Percentiles rank a stretch among this genome's conserved stretches.
Conservation (phyloP, 2,797 vertebrate species). For the Premnoplex brunnescens region DNA sequence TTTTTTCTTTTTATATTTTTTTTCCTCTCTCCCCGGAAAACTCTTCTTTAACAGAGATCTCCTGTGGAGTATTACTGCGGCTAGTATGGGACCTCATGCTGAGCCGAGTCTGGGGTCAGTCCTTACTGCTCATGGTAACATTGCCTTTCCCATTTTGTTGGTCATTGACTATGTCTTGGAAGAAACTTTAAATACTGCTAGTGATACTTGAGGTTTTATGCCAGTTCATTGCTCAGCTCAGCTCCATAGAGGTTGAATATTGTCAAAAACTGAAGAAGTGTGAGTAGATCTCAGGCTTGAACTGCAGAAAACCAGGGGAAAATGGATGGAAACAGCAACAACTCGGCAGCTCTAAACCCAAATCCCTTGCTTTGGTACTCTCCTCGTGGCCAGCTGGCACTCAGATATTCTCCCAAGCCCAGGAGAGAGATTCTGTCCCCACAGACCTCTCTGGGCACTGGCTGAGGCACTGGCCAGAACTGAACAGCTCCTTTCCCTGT, state of each 20-base stretch:
- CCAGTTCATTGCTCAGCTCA: background rate
- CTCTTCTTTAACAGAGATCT: constrained; percentile 32
- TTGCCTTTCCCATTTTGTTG: background rate
- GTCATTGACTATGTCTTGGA: background rate
- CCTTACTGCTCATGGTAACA: background rate
- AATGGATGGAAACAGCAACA: background rate
- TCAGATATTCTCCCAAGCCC: background rate
- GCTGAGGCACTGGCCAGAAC: background rate
- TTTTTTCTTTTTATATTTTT: constrained; percentile 46
- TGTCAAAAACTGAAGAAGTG: background rate
- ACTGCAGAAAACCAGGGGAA: background rate
- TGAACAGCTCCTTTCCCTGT: background rate
- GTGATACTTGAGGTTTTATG: background rate
- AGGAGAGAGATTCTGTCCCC: background rate
- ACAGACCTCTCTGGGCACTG: background rate
- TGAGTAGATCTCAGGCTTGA: background rate
- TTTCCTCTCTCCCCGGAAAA: background rate
- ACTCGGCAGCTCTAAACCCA: background rate
- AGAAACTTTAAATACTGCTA: constrained; percentile 21
- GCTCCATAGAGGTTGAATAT: background rate
- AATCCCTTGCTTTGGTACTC: background rate
- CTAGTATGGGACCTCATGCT: background rate
- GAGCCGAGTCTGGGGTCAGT: constrained; percentile 1
- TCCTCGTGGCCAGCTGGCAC: background rate
- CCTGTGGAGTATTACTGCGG: background rate